These are phyloP conservation scores for Schizotus pectinicornis DNA, from an alignment of 2,888 invertebrate genomes.

Conservation along the genomic window DNA sequence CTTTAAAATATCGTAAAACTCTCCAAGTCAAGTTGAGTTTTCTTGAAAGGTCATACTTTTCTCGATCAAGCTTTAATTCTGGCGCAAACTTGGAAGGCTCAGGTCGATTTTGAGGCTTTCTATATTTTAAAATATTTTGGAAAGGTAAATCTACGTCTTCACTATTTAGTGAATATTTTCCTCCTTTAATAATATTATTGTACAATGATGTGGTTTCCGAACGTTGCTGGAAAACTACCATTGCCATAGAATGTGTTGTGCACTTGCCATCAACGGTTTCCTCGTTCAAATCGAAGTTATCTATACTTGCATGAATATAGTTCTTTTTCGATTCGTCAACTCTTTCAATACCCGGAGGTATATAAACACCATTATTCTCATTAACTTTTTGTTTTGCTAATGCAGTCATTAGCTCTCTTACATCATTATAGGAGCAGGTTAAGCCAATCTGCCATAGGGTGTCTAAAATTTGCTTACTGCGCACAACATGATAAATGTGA, in stretches of 20 bases:
- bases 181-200: conserved; percentile 14
- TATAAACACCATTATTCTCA: conserved; percentile 3
- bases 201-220: conserved; percentile 6
- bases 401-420: conserved; percentile 22
- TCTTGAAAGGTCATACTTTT: conserved; percentile 14
- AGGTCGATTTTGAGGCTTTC: conserved; percentile 20
- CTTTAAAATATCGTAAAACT: conserved; percentile 17
- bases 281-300: conserved; percentile 31
- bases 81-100: conserved; percentile 8
- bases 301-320: conserved; percentile 28
- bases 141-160: conserved; percentile 14
- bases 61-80: conserved; percentile 11
- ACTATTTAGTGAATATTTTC: too few relatives aligned
- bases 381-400: conserved; percentile 20
- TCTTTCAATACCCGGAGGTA: conserved; percentile 9
- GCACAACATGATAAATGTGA: conserved; percentile 28
- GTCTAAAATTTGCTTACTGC: conserved; percentile 27
- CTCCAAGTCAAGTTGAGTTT: conserved; percentile 20
- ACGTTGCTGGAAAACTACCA: conserved; percentile 29
- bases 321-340: conserved; percentile 13
- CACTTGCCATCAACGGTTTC: too few relatives aligned
- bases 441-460: conserved; percentile 17
- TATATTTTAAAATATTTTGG: conserved; percentile 19
- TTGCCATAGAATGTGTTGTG: conserved; percentile 21
- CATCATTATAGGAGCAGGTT: conserved; percentile 24